phyloP scores from a whole-genome alignment of 2,797 vertebrate genomes.

The Rhinoraja longicauda region DNA sequence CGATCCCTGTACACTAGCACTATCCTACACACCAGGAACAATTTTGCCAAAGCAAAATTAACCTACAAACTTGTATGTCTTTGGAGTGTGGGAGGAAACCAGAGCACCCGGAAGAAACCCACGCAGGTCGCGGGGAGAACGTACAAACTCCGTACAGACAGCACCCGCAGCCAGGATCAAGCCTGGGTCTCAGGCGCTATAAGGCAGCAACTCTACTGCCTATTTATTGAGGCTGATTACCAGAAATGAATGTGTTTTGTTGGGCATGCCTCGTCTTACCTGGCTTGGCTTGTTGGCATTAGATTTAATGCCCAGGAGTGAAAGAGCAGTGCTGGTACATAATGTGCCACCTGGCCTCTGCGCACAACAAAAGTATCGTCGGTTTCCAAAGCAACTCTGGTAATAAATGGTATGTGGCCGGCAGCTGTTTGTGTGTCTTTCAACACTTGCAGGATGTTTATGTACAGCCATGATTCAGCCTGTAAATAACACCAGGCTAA shows the following conservation, averaged over 20 bases:
- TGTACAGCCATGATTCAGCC: not conserved
- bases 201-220: no score
- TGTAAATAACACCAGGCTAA: not conserved
- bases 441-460: slow-evolving; percentile 14
- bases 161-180: no score
- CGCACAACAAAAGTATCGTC: not conserved
- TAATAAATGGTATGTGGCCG: slow-evolving; percentile 3
- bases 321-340: not conserved
- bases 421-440: slow-evolving; percentile 31
- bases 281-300: not conserved
- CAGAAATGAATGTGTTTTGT: not conserved
- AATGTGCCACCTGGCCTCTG: not conserved
- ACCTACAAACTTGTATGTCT: no score
- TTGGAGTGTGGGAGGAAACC: no score
- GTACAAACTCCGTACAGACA: no score
- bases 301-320: not conserved
- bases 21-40: no score
- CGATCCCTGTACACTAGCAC: no score
- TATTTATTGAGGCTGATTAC: not conserved
- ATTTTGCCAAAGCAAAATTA: no score
- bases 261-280: not conserved
- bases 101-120: no score
- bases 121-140: no score
- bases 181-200: no score
- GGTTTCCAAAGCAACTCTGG: slow-evolving; percentile 26